phyloP scores from a whole-genome alignment of 2,888 invertebrate genomes.

The Heliconius cydno region DNA sequence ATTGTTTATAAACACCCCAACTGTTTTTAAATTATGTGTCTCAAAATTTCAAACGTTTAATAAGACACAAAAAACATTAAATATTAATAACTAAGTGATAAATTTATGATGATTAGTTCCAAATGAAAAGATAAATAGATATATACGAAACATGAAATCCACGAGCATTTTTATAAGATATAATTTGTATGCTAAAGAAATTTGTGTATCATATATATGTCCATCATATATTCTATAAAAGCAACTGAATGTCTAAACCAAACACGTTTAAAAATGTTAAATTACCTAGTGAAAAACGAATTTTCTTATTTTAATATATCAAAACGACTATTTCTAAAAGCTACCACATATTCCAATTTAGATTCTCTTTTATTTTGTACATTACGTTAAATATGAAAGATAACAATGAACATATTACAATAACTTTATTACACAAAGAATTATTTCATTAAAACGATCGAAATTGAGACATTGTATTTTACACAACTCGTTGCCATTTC shows the following conservation, averaged over 20 bases:
- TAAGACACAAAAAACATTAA: background rate
- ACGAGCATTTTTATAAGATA: too few species aligned
- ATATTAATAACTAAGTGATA: background rate
- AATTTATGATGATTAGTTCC: background rate
- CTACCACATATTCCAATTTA: conserved; percentile 10
- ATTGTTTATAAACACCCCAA: conserved; percentile 1
- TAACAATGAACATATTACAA: conserved; percentile 7
- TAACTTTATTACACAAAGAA: conserved; percentile 1
- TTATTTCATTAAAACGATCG: background rate
- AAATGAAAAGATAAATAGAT: background rate
- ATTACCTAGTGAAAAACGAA: background rate
- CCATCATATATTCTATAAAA: background rate
- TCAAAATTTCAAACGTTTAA: too few species aligned
- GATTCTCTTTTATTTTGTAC: conserved; percentile 11
- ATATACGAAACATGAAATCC: background rate
- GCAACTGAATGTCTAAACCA: background rate
- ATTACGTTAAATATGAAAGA: background rate
- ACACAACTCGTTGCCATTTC: too few species aligned
- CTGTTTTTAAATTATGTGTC: background rate
- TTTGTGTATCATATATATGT: background rate
- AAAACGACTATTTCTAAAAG: background rate
- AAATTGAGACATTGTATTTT: too few species aligned
- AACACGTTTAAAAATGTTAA: background rate
- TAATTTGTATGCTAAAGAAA: background rate
- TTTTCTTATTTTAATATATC: background rate